Percentiles rank a stretch among this genome's conserved stretches.
These are phyloP conservation scores for Saturnia japonica DNA, from an alignment of 2,888 invertebrate genomes.

Conservation along the genomic window DNA sequence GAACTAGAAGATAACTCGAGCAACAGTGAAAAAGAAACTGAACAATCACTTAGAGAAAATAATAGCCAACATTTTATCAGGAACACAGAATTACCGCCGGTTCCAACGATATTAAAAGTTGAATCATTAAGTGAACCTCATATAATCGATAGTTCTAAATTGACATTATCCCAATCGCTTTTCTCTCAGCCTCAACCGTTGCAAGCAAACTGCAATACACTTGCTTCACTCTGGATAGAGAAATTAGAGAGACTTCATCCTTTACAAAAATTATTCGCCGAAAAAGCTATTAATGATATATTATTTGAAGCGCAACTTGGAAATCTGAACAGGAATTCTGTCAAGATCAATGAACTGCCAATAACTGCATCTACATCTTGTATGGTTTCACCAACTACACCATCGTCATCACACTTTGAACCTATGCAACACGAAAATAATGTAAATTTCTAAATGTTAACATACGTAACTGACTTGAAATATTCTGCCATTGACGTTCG, in stretches of 20 bases:
- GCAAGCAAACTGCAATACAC: not conserved
- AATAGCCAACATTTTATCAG: not conserved
- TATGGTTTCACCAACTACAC: not conserved
- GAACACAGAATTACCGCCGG: not conserved
- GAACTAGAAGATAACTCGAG: not conserved
- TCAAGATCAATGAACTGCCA: constrained; percentile 7
- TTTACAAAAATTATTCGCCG: constrained; percentile 10
- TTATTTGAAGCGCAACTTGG: constrained; percentile 17
- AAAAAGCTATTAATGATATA: constrained; percentile 17
- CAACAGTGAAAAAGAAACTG: not conserved
- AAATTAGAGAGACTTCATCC: constrained; percentile 16
- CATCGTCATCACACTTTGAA: constrained; percentile 4
- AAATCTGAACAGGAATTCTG: constrained; percentile 11
- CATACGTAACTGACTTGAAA: not conserved
- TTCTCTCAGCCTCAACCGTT: not conserved
- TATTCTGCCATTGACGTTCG: not conserved
- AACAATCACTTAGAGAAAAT: not conserved
- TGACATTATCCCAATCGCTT: not conserved
- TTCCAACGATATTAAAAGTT: not conserved
- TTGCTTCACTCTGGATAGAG: constrained; percentile 15
- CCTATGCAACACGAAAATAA: not conserved
- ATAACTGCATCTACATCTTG: not conserved
- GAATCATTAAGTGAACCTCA: not conserved
- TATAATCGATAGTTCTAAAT: not conserved
- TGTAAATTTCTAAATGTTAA: not conserved